Evolutionary conservation across 2,797 vertebrate species (phyloP).

Genomic region (Intellagama lesueurii): DNA sequence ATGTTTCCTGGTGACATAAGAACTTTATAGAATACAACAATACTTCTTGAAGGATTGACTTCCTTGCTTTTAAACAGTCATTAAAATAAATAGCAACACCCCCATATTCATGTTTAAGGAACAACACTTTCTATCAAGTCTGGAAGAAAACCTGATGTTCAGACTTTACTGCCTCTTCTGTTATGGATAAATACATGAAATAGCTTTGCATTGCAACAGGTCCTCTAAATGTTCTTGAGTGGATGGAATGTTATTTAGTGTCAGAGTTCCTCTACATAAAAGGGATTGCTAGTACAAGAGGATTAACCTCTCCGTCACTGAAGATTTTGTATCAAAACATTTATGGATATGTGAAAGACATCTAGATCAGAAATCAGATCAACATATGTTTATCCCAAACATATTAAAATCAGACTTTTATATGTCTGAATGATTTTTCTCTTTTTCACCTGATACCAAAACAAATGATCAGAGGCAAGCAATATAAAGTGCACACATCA

Average conservation of each 20-base stretch:
- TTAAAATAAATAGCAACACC: not conserved
- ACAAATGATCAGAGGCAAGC: not conserved
- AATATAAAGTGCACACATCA: not conserved
- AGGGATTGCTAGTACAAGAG: not conserved
- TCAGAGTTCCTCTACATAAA: not conserved
- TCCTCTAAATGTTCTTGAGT: not conserved
- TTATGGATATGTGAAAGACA: not conserved
- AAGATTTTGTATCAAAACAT: too few species aligned
- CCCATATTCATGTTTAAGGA: conserved; percentile 33
- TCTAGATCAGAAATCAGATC: not conserved
- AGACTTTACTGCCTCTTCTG: not conserved
- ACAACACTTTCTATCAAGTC: conserved; percentile 47
- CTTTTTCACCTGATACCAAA: not conserved
- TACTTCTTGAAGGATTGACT: conserved; percentile 1
- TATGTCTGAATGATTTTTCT: not conserved
- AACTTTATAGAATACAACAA: conserved; percentile 34
- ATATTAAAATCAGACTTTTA: not conserved
- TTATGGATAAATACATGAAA: not conserved
- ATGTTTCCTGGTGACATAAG: conserved; percentile 32
- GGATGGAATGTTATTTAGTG: not conserved
- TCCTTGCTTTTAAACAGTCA: conserved; percentile 11
- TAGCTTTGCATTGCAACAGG: not conserved
- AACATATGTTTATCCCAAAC: not conserved
- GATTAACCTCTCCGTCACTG: too few species aligned
- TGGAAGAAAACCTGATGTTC: conserved; percentile 28